Conservation (phyloP, 2,113 vertebrate genomes). For the Sinocyclocheilus rhinocerous region DNA sequence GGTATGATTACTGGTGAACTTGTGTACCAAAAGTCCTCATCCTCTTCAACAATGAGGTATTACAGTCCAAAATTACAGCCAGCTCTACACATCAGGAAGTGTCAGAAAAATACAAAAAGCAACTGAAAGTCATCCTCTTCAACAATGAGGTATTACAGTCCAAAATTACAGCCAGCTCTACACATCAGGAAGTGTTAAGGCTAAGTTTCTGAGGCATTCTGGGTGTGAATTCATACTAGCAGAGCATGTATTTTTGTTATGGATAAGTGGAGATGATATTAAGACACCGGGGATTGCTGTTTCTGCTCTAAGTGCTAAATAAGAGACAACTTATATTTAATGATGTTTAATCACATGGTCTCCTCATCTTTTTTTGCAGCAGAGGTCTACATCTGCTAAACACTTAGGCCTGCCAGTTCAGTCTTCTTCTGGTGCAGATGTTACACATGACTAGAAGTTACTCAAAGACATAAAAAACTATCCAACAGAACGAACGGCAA, state of each 20-base stretch:
- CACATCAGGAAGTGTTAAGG: background rate
- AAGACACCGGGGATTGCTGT: background rate
- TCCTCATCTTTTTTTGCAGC: background rate
- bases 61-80: background rate
- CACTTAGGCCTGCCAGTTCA: background rate
- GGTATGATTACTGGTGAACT: background rate
- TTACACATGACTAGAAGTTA: background rate
- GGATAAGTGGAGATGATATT: background rate
- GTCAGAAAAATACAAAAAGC: background rate
- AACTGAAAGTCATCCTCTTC: background rate
- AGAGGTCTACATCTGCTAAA: background rate
- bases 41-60: background rate
- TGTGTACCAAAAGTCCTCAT: background rate
- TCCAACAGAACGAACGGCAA: too few relatives aligned
- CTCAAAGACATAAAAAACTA: background rate
- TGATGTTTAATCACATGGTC: background rate
- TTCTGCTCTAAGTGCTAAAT: constrained; percentile 19
- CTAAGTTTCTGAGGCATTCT: background rate
- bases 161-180: background rate
- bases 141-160: background rate
- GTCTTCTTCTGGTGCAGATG: background rate
- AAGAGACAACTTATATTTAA: background rate
- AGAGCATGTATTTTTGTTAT: background rate
- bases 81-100: background rate
- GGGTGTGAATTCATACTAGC: background rate